Percentiles rank a stretch among this genome's conserved stretches.
phyloP scores from a whole-genome alignment of 2,113 vertebrate species.

The Sylvilagus bachmani region DNA sequence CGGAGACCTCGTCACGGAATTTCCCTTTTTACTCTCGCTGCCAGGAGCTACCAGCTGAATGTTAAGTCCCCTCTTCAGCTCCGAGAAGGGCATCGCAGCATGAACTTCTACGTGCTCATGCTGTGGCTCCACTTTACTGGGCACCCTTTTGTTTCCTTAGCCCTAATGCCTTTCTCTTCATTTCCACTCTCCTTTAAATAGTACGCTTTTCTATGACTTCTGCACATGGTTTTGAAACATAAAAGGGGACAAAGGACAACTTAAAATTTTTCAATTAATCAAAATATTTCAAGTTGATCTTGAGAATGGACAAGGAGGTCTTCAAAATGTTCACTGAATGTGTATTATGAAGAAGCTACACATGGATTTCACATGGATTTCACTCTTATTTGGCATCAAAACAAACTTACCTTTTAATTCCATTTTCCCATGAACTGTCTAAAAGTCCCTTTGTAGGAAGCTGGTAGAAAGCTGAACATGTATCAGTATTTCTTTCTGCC shows the following conservation, averaged over 20 bases:
- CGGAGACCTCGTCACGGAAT: background rate
- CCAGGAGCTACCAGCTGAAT: conserved; percentile 16
- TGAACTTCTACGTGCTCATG: background rate
- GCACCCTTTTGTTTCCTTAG: background rate
- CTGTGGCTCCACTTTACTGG: background rate
- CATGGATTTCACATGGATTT: too few relatives aligned
- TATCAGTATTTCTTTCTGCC: conserved; percentile 5
- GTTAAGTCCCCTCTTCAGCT: background rate
- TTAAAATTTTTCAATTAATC: conserved; percentile 50
- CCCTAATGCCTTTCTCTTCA: background rate
- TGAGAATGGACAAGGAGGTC: background rate
- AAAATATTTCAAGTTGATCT: background rate
- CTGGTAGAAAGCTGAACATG: background rate
- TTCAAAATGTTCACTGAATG: too few relatives aligned
- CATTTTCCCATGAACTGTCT: too few relatives aligned
- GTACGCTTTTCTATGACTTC: conserved; percentile 1
- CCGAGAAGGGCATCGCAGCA: rapidly evolving
- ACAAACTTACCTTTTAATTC: too few relatives aligned
- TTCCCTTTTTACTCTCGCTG: conserved; percentile 10
- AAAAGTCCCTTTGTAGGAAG: background rate
- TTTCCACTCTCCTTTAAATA: background rate
- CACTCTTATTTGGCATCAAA: too few relatives aligned
- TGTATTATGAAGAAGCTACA: too few relatives aligned
- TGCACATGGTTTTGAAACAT: conserved; percentile 48
- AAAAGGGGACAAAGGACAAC: conserved; percentile 28